Evolutionary conservation across 2,797 vertebrate species (phyloP), one percentile per base, ranked within the genome.

Genomic region (Xerus rutilus): DNA sequence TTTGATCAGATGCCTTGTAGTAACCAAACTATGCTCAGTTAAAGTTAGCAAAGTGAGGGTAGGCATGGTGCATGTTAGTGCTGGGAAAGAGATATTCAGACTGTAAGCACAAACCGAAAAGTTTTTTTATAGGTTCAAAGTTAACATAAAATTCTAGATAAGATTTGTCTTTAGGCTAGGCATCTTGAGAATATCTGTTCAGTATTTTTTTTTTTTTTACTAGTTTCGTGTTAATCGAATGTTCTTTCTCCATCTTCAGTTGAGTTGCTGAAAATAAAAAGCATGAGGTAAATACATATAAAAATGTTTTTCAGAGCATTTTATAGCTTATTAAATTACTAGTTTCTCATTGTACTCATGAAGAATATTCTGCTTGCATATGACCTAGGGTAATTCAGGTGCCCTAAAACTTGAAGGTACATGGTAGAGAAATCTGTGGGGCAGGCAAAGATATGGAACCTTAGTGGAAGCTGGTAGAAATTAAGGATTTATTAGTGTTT

Each of bases 251-350:
- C 4, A 45, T 85, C 47, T 89, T 94, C 23, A 43, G 5, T 86
- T 93, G 74, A 93, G 57, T 96, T 84, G 69, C 4, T 79, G 92
- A 89, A 86, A 85, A 91, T 88, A 25, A 82, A 89, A 86, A 89
- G 65, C 17, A 30, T 32, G n/a, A 77, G 54, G 6, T 86, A 76
- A 77, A 73, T 88, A 6, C 49, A 39, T 86, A 78, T 85, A 76
- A 93, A 32, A 77, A 35, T 89, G 76, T 54, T 81, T 82, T 86
- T 91, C 39, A 62, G 86, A 90, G 11, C 30, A 85, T 94, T 94
- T 88, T 13, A 21, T 73, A 73, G 67, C 11, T 11, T 70, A n/a
- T 43, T 88, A 62, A 57, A n/a, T 43, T 90, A 25, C 25, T 77
- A 54, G 64, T 77, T 81, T 45, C 12, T 12, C 9, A 54, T 35